Evolutionary conservation across 2,888 invertebrate genomes (phyloP), one percentile per base, ranked within the genome.

Genomic region (Chalcosyrphus nemorum): DNA sequence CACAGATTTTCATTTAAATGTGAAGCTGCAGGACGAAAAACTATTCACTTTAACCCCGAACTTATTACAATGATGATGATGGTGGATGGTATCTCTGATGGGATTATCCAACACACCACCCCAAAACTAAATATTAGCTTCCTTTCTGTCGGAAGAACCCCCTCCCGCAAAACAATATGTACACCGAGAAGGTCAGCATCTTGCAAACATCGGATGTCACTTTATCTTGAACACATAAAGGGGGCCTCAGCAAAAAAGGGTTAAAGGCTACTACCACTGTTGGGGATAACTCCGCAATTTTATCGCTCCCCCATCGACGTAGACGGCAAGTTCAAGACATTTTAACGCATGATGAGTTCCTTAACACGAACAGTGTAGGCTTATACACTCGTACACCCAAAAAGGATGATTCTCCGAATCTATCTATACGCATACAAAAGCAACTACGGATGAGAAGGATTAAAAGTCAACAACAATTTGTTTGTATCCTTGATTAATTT

Each of bases 381-480:
- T 66, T 65, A 70, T n/a, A n/a, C n/a, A n/a, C n/a, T n/a, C n/a
- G n/a, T n/a, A n/a, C n/a, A n/a, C n/a, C n/a, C n/a, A n/a, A n/a
- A n/a, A 9, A 45, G 0, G 6, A 17, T 19, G 59, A 11, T 1
- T 7, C 7, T 19, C 24, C 24, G 17, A 41, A 71, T 29, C 19
- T 59, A 56, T 13, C 7, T 29, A 32, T 9, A 32, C 9, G 11
- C 29, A 15, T 13, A 11, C 29, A 32, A 11, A 32, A 32, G 11
- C 29, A 15, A 19, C 7, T 19, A 70, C 54, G 15, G 38, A 17
- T 5, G 7, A 50, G 47, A 61, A 56, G 78, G 78, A 74, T 78
- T 82, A 72, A 74, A 56, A 78, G 78, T 72, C 82, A 78, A 77
- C 78, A 82, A 43, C 77, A 78, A 82, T 78, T 82, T 78, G 61